Percentiles rank a stretch among this genome's conserved stretches.
phyloP scores from a whole-genome alignment of 2,113 vertebrate genomes.

The Chlorodrepanis virens region DNA sequence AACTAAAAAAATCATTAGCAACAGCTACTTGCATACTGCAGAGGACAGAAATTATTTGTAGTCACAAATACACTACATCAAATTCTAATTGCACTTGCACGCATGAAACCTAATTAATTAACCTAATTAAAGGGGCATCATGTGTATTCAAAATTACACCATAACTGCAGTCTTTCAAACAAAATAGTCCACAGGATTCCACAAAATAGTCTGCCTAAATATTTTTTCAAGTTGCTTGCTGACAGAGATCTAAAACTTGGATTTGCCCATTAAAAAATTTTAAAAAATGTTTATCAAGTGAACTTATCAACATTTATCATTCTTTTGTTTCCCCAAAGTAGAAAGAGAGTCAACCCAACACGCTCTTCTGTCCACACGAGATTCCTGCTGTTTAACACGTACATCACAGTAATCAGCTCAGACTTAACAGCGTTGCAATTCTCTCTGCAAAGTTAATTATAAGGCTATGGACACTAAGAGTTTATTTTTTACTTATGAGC shows the following conservation, averaged over 20 bases:
- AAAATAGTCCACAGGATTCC: neutral
- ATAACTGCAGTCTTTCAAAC: neutral
- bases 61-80: neutral
- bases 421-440: neutral
- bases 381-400: neutral
- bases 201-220: neutral
- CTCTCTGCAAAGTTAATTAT: neutral
- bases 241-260: neutral
- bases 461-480: neutral
- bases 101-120: neutral
- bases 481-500: neutral
- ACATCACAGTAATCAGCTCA: neutral
- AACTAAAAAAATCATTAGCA: constrained; percentile 29
- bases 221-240: neutral
- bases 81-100: neutral
- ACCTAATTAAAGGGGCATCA: neutral
- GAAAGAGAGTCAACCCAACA: neutral
- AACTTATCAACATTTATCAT: neutral
- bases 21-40: constrained; percentile 4
- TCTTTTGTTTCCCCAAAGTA: neutral
- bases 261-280: neutral
- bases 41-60: neutral
- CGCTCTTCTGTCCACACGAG: neutral
- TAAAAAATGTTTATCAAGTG: neutral
- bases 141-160: neutral